Evolutionary conservation across 1,140 invertebrate species (phyloP), one percentile per base, ranked within the genome.

Genomic region (Danaus plexippus): DNA sequence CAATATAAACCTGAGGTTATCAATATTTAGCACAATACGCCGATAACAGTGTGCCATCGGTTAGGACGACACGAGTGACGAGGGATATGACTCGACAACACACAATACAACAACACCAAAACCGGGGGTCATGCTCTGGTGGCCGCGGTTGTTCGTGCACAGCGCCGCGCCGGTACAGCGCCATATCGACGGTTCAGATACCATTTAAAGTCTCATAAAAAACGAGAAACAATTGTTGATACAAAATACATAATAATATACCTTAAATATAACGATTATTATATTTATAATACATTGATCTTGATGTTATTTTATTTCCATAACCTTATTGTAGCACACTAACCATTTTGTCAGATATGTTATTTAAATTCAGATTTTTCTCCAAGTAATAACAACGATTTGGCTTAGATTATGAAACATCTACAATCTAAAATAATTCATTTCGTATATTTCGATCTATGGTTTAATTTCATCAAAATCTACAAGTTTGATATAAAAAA

Each of bases 291-390:
- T 85, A 85, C 79, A 85, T 84, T 80, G 80, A 83, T 80, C 71
- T 77, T 82, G 84, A 81, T 82, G 77, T 75, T 73, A 76, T 67
- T 71, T 69, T 70, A 68, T 69, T 75, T 76, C 75, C 69, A 73
- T 80, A 84, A 77, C 77, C 83, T 82, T 84, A 85, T 79, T 76
- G 81, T 85, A 85, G 77, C 80, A 87, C 84, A 87, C 84, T 87
- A 87, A 87, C 84, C 84, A 87, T 85, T 80, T 85, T 85, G 78
- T 87, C 77, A 84, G 84, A 87, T 87, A 87, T 87, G 84, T 87
- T 67, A 76, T 82, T 79, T 87, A 87, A 87, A 87, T 87, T 87
- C 81, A 75, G 80, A 84, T 82, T 80, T 80, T 87, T 79, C 80
- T 83, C 81, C 80, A 75, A 73, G 80, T 85, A 81, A 87, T 32